Conservation (phyloP, 2,888 invertebrate species). For the Drosophila nr. medialis region DNA sequence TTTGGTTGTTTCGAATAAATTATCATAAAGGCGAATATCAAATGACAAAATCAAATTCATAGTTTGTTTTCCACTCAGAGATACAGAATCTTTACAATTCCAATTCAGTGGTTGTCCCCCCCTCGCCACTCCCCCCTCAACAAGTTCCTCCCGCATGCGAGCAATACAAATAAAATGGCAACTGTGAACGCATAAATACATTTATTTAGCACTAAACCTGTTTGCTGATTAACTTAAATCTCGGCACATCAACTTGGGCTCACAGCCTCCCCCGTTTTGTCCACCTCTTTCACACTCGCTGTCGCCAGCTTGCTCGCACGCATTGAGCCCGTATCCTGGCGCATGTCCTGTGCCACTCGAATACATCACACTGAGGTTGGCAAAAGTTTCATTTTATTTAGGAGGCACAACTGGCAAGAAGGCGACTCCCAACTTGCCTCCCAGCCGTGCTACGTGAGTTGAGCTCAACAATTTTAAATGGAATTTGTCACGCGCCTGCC, state of each 20-base stretch:
- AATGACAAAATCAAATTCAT: background rate
- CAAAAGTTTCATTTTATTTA: slow-evolving; percentile 80
- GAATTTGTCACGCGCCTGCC: slow-evolving; percentile 81
- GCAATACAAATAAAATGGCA: slow-evolving; percentile 52
- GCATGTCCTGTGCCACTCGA: slow-evolving; percentile 58
- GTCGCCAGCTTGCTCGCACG: slow-evolving; percentile 6
- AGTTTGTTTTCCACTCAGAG: background rate
- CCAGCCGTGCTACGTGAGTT: slow-evolving; percentile 65
- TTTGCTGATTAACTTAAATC: slow-evolving; percentile 81
- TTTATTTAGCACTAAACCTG: slow-evolving; percentile 76
- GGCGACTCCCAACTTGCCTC: slow-evolving; percentile 36
- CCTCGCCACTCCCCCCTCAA: background rate
- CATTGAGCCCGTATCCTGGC: slow-evolving; percentile 26
- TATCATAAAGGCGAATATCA: background rate
- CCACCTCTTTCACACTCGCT: slow-evolving; percentile 7
- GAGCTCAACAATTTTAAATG: slow-evolving; percentile 79
- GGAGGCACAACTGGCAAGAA: slow-evolving; percentile 34
- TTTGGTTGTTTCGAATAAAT: background rate
- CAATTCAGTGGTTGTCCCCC: background rate
- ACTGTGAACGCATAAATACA: slow-evolving; percentile 63
- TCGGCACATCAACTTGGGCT: slow-evolving; percentile 28
- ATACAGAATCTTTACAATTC: slow-evolving; percentile 6
- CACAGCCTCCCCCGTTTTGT: background rate
- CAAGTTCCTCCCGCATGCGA: slow-evolving; percentile 7
- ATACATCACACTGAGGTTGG: slow-evolving; percentile 80